Base-by-base conservation (phyloP, 2,797 vertebrate genomes). In the Hylomyscus alleni region DNA sequence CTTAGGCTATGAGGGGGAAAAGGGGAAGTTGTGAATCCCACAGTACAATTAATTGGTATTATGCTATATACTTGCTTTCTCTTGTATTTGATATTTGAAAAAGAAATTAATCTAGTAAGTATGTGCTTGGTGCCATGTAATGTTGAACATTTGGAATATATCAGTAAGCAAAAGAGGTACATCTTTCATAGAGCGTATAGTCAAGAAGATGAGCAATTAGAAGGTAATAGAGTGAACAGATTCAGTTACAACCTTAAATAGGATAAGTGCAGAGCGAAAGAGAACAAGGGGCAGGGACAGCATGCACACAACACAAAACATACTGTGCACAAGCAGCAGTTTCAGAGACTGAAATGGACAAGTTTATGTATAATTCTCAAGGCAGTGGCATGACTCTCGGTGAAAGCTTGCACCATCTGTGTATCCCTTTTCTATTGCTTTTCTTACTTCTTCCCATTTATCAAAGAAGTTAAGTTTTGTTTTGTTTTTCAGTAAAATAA, bases 71-170 rank as follows among this genome's bases (percentile, higher is more conserved):
- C 77, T 92, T 89, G 31, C 15, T 90, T 96, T 94, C 82, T 96
- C 87, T 89, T 94, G 31, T n/a, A 65, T 92, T 90, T 92, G 95
- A 76, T 31, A 80, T 95, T 94, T 95, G 65, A 83, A 95, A 91
- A 83, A 90, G 77, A 90, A 94, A 95, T 75, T 67, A 15, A 83
- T 77, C 93, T 92, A 91, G 17, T 95, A 89, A 95, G 37, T n/a
- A 26, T 80, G 73, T 85, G 37, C 82, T 91, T 19, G 87, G 34
- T 89, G 26, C 40, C 80, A 86, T 56, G 52, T 75, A 86, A 94
- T 72, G 29, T 29, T 87, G 65, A 22, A 17, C 17, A 31, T 76
- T 89, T 19, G 19, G 3, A 67, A 62, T 73, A 52, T 75, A 44
- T 75, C 60, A 75, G 19, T 85, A 80, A 93, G 22, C 60, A 91